These are phyloP conservation scores for Chionis minor DNA, from an alignment of 2,113 vertebrate genomes.

Conservation along the genomic window DNA sequence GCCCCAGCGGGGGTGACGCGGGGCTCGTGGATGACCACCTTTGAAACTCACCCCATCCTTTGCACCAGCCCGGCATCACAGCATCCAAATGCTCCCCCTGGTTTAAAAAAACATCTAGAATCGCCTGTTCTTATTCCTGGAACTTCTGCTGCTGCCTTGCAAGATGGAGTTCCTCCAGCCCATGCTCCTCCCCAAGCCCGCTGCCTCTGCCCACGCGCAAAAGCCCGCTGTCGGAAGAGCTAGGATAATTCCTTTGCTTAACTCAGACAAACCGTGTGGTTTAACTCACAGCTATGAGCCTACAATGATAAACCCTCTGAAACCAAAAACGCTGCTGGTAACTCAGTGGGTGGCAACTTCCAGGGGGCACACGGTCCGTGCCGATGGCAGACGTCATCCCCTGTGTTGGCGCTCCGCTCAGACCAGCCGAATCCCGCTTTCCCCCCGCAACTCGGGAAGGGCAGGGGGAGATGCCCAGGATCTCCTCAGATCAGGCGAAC, in stretches of 20 bases:
- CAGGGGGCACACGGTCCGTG: not conserved
- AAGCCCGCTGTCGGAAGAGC: not conserved
- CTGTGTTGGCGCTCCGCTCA: too few species aligned
- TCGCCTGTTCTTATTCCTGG: not conserved
- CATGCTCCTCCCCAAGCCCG: not conserved
- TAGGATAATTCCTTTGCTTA: not conserved
- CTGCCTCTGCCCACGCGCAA: not conserved
- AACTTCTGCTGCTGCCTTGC: not conserved
- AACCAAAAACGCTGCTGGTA: not conserved
- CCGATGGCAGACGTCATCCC: rapidly evolving
- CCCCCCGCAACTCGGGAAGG: rapidly evolving
- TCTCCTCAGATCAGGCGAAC: not conserved
- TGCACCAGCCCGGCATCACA: not conserved
- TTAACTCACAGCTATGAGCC: not conserved
- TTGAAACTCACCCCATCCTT: not conserved
- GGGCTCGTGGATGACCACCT: not conserved
- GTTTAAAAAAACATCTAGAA: not conserved
- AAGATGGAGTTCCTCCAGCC: not conserved
- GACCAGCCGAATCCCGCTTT: not conserved
- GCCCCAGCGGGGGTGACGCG: not conserved
- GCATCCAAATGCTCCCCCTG: not conserved
- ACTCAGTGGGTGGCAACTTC: not conserved
- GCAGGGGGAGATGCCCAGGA: not conserved
- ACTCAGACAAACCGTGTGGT: not conserved
- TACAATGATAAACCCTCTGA: not conserved